phyloP scores from a whole-genome alignment of 2,888 invertebrate genomes.

The Cactoblastis cactorum region DNA sequence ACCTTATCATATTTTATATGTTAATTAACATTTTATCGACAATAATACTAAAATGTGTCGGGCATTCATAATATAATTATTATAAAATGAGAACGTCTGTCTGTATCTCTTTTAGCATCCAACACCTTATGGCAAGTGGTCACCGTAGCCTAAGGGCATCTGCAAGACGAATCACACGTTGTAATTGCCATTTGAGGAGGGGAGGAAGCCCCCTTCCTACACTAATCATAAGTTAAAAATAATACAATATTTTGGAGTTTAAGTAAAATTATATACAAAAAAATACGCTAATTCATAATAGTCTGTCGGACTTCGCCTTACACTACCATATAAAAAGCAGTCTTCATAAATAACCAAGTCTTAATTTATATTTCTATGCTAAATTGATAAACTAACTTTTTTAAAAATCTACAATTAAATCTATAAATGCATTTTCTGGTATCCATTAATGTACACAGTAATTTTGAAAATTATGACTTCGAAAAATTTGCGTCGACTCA shows the following conservation, averaged over 20 bases:
- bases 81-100: too few relatives aligned
- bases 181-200: too few relatives aligned
- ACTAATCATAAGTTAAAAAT: too few relatives aligned
- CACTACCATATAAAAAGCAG: neutral
- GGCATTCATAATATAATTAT: too few relatives aligned
- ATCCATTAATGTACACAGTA: constrained; percentile 58
- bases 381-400: constrained; percentile 4
- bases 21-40: neutral
- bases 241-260: too few relatives aligned
- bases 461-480: too few relatives aligned
- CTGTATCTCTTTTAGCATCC: too few relatives aligned
- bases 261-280: neutral
- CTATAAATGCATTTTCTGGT: constrained; percentile 73
- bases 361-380: constrained; percentile 6
- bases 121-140: too few relatives aligned
- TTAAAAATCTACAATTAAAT: constrained; percentile 24
- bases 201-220: too few relatives aligned
- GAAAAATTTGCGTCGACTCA: too few relatives aligned
- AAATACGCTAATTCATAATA: neutral
- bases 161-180: too few relatives aligned
- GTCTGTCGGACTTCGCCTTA: constrained; percentile 1
- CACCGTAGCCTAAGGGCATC: too few relatives aligned
- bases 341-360: neutral
- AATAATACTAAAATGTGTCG: neutral
- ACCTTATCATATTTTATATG: neutral